Evolutionary conservation across 2,113 vertebrate genomes (phyloP).

Genomic region (Sylvilagus bachmani): DNA sequence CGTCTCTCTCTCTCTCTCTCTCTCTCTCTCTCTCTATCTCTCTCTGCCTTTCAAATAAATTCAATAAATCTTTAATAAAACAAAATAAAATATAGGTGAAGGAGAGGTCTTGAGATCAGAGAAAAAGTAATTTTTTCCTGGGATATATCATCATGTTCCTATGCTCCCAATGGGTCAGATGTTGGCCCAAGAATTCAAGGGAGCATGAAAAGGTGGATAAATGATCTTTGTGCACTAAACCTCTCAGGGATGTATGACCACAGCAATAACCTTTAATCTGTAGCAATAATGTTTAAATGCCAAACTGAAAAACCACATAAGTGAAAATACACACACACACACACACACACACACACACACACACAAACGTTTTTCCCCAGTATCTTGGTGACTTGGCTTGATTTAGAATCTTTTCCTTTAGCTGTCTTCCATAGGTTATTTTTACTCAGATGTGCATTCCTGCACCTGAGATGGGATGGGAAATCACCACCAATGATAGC

Average conservation of each 20-base stretch:
- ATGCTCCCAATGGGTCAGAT: background rate
- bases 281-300: background rate
- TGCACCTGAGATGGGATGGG: background rate
- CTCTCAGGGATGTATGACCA: background rate
- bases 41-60: too few species aligned
- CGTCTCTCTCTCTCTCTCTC: too few species aligned
- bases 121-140: background rate
- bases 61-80: too few species aligned
- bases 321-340: background rate
- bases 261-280: background rate
- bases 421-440: background rate
- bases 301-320: conserved; percentile 1
- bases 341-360: background rate
- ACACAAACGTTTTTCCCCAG: background rate
- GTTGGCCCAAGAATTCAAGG: background rate
- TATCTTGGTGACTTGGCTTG: background rate
- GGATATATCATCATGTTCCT: background rate
- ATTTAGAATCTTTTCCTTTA: background rate
- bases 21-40: too few species aligned
- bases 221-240: background rate
- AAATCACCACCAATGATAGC: background rate
- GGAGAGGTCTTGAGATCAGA: background rate
- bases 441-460: background rate
- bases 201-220: background rate
- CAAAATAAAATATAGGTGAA: background rate